Evolutionary conservation across 2,797 vertebrate genomes (phyloP), one percentile per base, ranked within the genome.

Genomic region (Alexandromys oeconomus): DNA sequence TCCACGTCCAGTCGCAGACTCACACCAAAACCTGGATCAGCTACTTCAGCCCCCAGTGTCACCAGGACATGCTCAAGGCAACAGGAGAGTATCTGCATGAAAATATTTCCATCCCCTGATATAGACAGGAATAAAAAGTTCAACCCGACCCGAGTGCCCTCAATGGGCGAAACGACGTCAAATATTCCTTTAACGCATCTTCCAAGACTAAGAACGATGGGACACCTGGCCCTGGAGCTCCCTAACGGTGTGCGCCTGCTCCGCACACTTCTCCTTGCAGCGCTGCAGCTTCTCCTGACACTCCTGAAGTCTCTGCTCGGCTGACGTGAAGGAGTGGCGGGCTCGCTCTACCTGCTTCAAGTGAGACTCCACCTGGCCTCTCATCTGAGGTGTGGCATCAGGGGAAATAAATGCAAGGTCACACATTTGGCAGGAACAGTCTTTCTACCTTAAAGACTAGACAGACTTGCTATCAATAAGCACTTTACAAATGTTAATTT

Each of bases 171-270:
- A 97, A 97, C 69, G 29, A 34, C 84, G 91, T 92, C 93, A 95
- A 90, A 63, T 67, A 10, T 78, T 97, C 88, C 86, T 96, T 92
- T n/a, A 69, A 51, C 27, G 67, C 63, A 37, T 85, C 37, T 74
- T 96, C 95, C 63, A 97, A 92, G 97, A 65, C 96, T 84, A 87
- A 94, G 97, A 48, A 82, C 6, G 63, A 46, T 34, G 37, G 92
- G 54, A 82, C 98, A 99, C 99, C 99, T 99, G 98, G 97, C 97
- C 97, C 98, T 99, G 99, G 76, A 99, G 98, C 89, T 99, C 98
- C 97, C 98, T 98, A 98, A 98, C 12, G 96, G 98, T 93, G 98
- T 98, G 98, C 37, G 98, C 98, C 98, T 98, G 98, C 98, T 98
- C 98, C 89, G 98, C 97, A 93, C 82, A 97, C 91, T 96, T 99